phyloP scores from a whole-genome alignment of 1,140 invertebrate species.

The Notospermus geniculatus region DNA sequence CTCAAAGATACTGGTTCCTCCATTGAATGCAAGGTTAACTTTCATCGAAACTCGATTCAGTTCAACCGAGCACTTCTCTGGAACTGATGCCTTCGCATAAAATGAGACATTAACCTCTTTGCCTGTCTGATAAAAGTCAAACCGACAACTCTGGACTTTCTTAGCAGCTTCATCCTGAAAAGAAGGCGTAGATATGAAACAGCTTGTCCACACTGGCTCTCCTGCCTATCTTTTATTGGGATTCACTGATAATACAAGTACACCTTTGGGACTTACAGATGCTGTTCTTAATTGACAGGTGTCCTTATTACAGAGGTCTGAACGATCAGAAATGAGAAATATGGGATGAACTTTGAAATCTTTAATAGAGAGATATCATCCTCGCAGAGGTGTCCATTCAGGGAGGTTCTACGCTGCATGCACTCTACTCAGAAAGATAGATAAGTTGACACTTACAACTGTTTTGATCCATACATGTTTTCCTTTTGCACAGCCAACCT shows the following conservation, averaged over 20 bases:
- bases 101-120: slow-evolving; percentile 78
- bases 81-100: slow-evolving; percentile 88
- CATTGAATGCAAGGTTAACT: slow-evolving; percentile 75
- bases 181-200: slow-evolving; percentile 10
- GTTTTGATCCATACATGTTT: slow-evolving; percentile 83
- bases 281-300: not conserved
- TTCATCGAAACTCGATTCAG: slow-evolving; percentile 81
- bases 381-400: too few species aligned
- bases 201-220: too few species aligned
- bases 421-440: too few species aligned
- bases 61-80: slow-evolving; percentile 71
- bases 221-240: too few species aligned
- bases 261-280: not conserved
- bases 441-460: slow-evolving; percentile 57
- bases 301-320: too few species aligned
- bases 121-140: slow-evolving; percentile 92
- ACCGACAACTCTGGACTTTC: slow-evolving; percentile 69
- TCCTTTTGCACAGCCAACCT: slow-evolving; percentile 78
- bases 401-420: too few species aligned
- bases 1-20: slow-evolving; percentile 70
- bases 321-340: too few species aligned
- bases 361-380: too few species aligned
- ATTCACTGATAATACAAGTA: too few species aligned
- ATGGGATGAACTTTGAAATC: too few species aligned
- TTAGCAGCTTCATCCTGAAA: slow-evolving; percentile 58